Evolutionary conservation across 2,888 invertebrate genomes (phyloP).

Genomic region (Phortica magna): DNA sequence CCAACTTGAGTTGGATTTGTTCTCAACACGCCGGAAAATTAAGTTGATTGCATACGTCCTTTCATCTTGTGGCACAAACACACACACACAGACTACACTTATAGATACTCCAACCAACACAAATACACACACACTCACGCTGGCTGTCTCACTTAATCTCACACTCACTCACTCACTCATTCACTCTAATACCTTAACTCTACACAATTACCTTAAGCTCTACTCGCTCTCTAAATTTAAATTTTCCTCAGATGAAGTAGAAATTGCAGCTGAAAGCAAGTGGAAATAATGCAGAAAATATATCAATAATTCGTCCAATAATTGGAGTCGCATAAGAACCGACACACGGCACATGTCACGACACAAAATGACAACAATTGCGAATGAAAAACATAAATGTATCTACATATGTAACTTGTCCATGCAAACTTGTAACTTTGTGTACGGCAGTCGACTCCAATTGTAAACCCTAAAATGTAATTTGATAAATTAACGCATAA

Average conservation of each 20-base stretch:
- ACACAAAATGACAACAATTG: neutral
- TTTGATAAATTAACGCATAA: slow-evolving; percentile 40
- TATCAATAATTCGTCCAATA: slow-evolving; percentile 78
- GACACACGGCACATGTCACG: neutral
- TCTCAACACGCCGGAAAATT: slow-evolving; percentile 18
- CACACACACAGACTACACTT: slow-evolving; percentile 34
- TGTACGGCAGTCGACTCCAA: slow-evolving; percentile 59
- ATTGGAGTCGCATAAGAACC: slow-evolving; percentile 71
- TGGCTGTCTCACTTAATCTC: slow-evolving; percentile 36
- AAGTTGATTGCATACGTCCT: neutral
- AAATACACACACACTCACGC: slow-evolving; percentile 36
- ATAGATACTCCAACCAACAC: slow-evolving; percentile 33
- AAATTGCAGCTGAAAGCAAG: slow-evolving; percentile 44
- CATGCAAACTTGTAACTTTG: slow-evolving; percentile 6
- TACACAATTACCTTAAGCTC: slow-evolving; percentile 16
- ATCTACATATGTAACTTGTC: neutral
- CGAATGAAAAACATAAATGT: neutral
- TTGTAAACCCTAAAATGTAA: slow-evolving; percentile 47
- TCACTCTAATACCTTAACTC: slow-evolving; percentile 24
- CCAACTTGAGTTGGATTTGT: slow-evolving; percentile 20
- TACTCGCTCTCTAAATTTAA: slow-evolving; percentile 10
- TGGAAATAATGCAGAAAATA: slow-evolving; percentile 74
- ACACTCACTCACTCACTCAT: slow-evolving; percentile 46
- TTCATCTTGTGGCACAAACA: neutral
- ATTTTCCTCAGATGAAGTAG: slow-evolving; percentile 1